These are phyloP conservation scores for Micoletzkya japonica DNA, from an alignment of 2,888 invertebrate species.

Conservation along the genomic window DNA sequence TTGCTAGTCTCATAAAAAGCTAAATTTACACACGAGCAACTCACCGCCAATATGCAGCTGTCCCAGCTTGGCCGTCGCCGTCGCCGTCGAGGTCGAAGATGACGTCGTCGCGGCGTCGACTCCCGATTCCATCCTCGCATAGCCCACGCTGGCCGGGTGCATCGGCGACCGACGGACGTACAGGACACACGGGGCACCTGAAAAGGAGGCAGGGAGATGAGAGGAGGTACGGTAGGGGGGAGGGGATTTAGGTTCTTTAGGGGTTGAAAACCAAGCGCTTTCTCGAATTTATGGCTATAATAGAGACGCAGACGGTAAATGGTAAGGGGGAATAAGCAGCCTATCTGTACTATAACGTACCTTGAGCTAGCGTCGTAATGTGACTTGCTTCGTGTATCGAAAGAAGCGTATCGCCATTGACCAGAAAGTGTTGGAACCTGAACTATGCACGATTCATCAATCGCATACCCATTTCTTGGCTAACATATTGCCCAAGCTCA, in stretches of 20 bases:
- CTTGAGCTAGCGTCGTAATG: constrained; percentile 41
- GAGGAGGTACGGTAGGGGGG: not conserved
- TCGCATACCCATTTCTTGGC: too few relatives aligned
- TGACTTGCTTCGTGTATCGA: constrained; percentile 58
- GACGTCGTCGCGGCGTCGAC: too few relatives aligned
- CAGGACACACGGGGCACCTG: constrained; percentile 38
- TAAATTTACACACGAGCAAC: too few relatives aligned
- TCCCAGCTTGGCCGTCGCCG: too few relatives aligned
- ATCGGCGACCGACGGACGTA: constrained; percentile 49
- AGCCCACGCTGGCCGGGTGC: constrained; percentile 43
- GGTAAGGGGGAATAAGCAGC: not conserved
- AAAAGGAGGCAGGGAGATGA: not conserved
- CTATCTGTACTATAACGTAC: constrained; percentile 29
- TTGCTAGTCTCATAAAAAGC: too few relatives aligned
- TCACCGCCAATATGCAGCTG: too few relatives aligned
- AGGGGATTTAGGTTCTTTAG: not conserved
- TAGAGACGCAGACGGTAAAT: not conserved
- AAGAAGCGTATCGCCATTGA: constrained; percentile 55
- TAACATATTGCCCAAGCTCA: too few relatives aligned
- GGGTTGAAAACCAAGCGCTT: not conserved
- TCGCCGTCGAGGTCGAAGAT: too few relatives aligned
- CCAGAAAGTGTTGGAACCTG: constrained; percentile 54
- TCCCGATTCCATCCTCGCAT: constrained; percentile 31
- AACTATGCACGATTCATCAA: not conserved
- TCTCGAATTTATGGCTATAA: too few relatives aligned